phyloP scores from a whole-genome alignment of 92 coral and sea anemone genomes.

The Bergia sp. region DNA sequence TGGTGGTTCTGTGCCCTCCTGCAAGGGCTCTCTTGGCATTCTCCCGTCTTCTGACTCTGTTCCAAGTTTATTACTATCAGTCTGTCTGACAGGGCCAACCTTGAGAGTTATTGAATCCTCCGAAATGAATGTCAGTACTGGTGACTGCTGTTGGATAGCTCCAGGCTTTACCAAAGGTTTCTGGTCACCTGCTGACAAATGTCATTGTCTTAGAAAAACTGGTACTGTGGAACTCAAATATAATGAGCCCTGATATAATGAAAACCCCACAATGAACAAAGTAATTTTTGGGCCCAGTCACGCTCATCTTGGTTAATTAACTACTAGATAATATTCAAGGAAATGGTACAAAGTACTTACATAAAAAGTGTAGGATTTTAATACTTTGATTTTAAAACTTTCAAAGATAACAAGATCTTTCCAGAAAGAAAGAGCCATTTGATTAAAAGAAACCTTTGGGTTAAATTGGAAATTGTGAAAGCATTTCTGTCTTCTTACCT shows the following conservation, averaged over 20 bases:
- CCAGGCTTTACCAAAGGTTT: conserved; percentile 1
- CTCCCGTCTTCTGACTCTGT: conserved; percentile 2
- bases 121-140: conserved; percentile 57
- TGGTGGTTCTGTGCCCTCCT: neutral
- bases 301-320: too few relatives aligned
- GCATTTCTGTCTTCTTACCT: neutral
- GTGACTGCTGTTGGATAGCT: conserved; percentile 25
- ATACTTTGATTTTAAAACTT: too few relatives aligned
- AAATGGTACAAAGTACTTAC: neutral
- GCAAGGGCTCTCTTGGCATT: neutral
- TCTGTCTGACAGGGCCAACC: conserved; percentile 46
- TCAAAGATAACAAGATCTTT: too few relatives aligned
- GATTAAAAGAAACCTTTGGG: neutral
- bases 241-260: too few relatives aligned
- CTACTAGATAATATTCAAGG: neutral
- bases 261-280: too few relatives aligned
- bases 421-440: too few relatives aligned
- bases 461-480: neutral
- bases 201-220: neutral
- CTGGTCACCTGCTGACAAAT: conserved; percentile 39
- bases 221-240: neutral
- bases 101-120: conserved; percentile 59
- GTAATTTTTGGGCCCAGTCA: too few relatives aligned
- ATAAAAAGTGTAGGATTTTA: too few relatives aligned
- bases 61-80: conserved; percentile 4